Evolutionary conservation across 2,113 vertebrate species (phyloP), one percentile per base, ranked within the genome.

Genomic region (Phalacrocorax aristotelis): DNA sequence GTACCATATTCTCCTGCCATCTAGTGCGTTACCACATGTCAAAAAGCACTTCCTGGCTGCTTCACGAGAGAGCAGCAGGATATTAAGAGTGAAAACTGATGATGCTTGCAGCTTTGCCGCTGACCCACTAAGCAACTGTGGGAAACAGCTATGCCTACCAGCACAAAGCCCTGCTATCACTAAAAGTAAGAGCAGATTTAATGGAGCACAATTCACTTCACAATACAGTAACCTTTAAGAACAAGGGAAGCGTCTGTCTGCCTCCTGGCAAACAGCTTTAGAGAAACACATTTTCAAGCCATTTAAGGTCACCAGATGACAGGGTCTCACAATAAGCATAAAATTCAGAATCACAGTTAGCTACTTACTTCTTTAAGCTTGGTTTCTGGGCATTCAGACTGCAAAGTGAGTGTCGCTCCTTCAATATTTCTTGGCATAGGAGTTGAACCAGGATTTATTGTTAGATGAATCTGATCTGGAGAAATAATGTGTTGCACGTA

Each of bases 401-500:
- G 99, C 78, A 99, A 95, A 20, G 99, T 99, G 75, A 99, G 99
- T 0, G 99, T 99, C 34, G 99, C 99, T 77, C 99, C 99, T 96
- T 99, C 99, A 0, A 99, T 99, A 96, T 99, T 99, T 66, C 99
- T 98, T 10, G 99, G 99, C 99, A 99, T 99, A 27, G 99, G 99
- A 5, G 99, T 99, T 27, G 99, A 99, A 29, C 99, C 99, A 65
- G 99, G 99, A 98, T 99, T 99, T 96, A 99, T 99, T 10, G 99
- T 99, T 86, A 99, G 98, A 85, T 99, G 99, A 78, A 99, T 99
- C 98, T 99, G 99, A 98, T 99, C 99, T 7, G 99, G 98, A 65
- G 99, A 99, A 98, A 99, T 99, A 94, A 99, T 99, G 62, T 99
- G 99, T 95, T 99, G 99, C 87, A 99, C 99, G 0, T 99, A 99